phyloP scores from a whole-genome alignment of 2,888 invertebrate species.

The Cosmia trapezina region DNA sequence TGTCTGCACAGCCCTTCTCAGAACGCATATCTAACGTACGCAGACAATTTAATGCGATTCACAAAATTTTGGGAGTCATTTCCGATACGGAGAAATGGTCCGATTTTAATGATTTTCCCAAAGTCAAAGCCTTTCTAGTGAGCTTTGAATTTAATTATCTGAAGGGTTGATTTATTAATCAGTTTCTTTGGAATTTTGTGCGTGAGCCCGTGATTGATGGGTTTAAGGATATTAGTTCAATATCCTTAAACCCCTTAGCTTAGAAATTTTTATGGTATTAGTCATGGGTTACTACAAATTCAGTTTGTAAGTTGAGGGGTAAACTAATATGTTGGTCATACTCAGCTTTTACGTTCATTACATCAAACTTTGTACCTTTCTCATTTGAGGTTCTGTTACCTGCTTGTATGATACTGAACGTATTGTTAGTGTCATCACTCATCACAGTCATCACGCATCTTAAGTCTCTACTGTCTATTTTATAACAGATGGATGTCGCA shows the following conservation, averaged over 20 bases:
- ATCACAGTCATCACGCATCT: background rate
- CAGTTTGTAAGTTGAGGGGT: background rate
- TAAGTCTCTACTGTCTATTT: background rate
- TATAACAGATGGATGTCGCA: background rate
- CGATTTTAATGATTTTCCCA: conserved; percentile 50
- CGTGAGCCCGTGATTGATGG: conserved; percentile 40
- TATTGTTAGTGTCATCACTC: background rate
- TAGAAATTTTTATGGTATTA: conserved; percentile 24
- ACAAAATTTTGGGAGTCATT: conserved; percentile 31
- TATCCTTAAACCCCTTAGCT: too few relatives aligned
- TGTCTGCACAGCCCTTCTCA: conserved; percentile 40
- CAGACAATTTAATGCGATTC: conserved; percentile 19
- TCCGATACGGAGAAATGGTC: conserved; percentile 60
- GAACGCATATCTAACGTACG: conserved; percentile 54
- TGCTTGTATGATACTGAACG: background rate
- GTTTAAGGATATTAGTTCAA: too few relatives aligned
- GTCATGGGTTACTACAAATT: conserved; percentile 24
- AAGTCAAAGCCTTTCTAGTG: conserved; percentile 14
- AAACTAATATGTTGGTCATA: background rate
- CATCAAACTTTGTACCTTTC: background rate
- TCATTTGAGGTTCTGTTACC: background rate
- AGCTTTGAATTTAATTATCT: conserved; percentile 19
- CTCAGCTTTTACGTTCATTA: background rate
- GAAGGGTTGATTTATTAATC: conserved; percentile 50
- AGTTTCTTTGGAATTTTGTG: conserved; percentile 37